Evolutionary conservation across 2,113 vertebrate species (phyloP), one percentile per base, ranked within the genome.

Genomic region (Anser cygnoides): DNA sequence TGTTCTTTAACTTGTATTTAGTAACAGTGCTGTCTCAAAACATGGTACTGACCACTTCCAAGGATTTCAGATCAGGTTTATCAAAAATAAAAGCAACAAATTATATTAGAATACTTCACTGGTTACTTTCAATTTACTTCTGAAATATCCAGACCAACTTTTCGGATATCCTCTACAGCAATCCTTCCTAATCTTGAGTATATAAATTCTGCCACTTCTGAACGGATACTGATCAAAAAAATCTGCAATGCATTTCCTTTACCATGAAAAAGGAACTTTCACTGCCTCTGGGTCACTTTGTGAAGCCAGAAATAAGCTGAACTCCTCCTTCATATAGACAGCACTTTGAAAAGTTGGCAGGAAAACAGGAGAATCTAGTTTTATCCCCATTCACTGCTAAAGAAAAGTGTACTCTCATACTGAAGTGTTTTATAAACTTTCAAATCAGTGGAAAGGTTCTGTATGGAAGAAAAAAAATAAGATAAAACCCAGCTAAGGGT

Each of bases 321-420:
- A 37, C 37, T 83, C 8, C 4, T 9, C 18, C 13, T 52, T 41
- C 28, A 39, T 16, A 71, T 0, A 72, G 52, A 84, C 62, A 19
- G 13, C 91, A 62, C 31, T 87, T 95, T 3, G 21, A 50, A 46
- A 87, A 88, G 10, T 18, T 89, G 58, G 55, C 67, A 85, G 12
- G 52, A 93, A 89, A 93, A 92, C 22, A 83, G 12, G 46, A 92
- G 84, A 93, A 92, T 18, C 63, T 76, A 50, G 59, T 80, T 87
- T 74, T 44, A 87, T 90, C 63, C 31, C 82, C 21, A 46, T 22
- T 79, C 16, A 20, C 29, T 50, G 74, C 39, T 66, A 50, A 10
- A 62, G n/a, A 65, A 76, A 89, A 84, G 49, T 78, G 52, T 57
- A 54, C 26, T 81, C 57, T 11, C 13, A 62, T n/a, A 87, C 0